Conservation (phyloP, 2,113 vertebrate species). For the Brienomyrus longianalis region DNA sequence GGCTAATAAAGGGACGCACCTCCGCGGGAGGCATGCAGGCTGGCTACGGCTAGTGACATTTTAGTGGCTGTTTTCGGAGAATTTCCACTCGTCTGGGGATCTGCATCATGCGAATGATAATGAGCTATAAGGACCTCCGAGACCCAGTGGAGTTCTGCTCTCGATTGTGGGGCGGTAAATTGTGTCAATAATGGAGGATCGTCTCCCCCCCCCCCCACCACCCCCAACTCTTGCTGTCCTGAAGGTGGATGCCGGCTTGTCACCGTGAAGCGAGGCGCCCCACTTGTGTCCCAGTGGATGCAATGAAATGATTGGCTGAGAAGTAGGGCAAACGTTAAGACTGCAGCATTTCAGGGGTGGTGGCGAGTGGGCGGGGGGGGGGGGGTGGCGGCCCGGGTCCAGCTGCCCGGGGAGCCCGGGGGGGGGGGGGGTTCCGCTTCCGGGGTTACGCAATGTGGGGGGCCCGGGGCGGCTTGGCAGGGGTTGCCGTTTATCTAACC, state of each 20-base stretch:
- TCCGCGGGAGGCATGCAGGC: no score
- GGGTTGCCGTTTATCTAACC: slow-evolving; percentile 44
- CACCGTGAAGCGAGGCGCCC: background rate
- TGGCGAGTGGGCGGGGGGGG: no score
- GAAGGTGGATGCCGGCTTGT: background rate
- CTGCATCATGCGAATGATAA: background rate
- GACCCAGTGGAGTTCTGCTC: background rate
- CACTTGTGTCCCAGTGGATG: background rate
- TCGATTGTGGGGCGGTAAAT: background rate
- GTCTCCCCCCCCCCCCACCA: background rate
- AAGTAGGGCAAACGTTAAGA: background rate
- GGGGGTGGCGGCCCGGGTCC: background rate
- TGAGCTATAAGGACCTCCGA: background rate
- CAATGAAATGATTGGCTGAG: background rate
- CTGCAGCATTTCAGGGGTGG: background rate
- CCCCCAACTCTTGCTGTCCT: background rate
- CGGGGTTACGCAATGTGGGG: slow-evolving; percentile 11
- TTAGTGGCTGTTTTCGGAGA: background rate
- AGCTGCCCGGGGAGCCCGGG: background rate
- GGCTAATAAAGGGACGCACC: background rate
- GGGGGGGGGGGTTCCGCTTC: background rate
- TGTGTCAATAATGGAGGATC: background rate
- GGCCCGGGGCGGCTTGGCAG: slow-evolving; percentile 39
- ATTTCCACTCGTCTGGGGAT: background rate
- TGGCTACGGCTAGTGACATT: background rate